phyloP scores from a whole-genome alignment of 2,113 vertebrate genomes.

The Loxodonta africana region DNA sequence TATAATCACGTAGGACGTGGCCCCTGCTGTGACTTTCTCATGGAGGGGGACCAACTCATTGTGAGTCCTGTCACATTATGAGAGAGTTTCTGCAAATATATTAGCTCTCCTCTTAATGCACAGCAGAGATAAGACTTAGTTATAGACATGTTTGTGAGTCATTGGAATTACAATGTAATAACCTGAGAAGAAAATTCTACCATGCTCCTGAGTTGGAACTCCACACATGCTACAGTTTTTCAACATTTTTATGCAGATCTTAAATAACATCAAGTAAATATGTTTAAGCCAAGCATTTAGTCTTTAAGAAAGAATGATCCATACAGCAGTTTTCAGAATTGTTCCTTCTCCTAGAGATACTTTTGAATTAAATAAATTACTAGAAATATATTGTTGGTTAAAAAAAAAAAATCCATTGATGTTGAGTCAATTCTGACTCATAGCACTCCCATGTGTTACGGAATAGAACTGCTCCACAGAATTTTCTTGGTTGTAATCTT shows the following conservation, averaged over 20 bases:
- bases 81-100: slow-evolving; percentile 56
- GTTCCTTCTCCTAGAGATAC: background rate
- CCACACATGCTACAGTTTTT: background rate
- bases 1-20: slow-evolving; percentile 66
- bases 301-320: slow-evolving; percentile 14
- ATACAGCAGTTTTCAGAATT: background rate
- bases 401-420: too few relatives aligned
- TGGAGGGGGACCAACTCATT: slow-evolving; percentile 62
- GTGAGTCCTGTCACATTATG: slow-evolving; percentile 72
- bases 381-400: background rate
- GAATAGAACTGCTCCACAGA: too few relatives aligned
- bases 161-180: slow-evolving; percentile 54
- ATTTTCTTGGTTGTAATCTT: too few relatives aligned
- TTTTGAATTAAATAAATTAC: slow-evolving; percentile 25
- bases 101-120: slow-evolving; percentile 59
- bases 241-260: background rate
- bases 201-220: background rate
- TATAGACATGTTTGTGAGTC: background rate
- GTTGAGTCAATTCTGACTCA: too few relatives aligned
- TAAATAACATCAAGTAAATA: slow-evolving; percentile 37
- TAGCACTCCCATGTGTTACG: too few relatives aligned
- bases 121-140: slow-evolving; percentile 44
- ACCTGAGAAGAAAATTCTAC: slow-evolving; percentile 40
- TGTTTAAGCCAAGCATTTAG: background rate
- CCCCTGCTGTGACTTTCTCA: slow-evolving; percentile 68